phyloP scores from a whole-genome alignment of 2,113 vertebrate species.

The Origma solitaria region DNA sequence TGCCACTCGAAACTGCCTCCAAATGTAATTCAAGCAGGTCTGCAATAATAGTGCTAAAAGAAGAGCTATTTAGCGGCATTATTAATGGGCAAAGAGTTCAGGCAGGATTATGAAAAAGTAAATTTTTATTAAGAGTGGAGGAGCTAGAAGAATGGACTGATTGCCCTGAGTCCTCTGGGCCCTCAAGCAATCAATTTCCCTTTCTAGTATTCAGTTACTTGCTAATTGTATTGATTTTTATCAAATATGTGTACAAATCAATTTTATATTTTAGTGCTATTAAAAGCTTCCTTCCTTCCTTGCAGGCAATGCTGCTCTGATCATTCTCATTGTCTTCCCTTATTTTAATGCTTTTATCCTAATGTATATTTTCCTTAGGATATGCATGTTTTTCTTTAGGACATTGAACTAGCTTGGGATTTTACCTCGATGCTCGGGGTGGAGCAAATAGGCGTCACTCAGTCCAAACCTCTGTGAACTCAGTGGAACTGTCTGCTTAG shows the following conservation, averaged over 20 bases:
- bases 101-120: slow-evolving; percentile 70
- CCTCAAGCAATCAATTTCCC: slow-evolving; percentile 49
- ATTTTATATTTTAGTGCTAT: slow-evolving; percentile 57
- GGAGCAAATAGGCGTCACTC: background rate
- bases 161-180: slow-evolving; percentile 56
- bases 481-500: background rate
- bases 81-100: slow-evolving; percentile 67
- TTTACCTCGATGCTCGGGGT: background rate
- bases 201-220: slow-evolving; percentile 52
- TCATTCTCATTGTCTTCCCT: background rate
- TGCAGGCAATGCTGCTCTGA: background rate
- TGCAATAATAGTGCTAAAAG: slow-evolving; percentile 60
- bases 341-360: slow-evolving; percentile 31
- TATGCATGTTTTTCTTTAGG: background rate
- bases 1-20: slow-evolving; percentile 35
- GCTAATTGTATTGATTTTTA: slow-evolving; percentile 68
- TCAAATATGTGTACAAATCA: slow-evolving; percentile 65
- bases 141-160: slow-evolving; percentile 65
- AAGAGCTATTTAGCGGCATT: slow-evolving; percentile 56
- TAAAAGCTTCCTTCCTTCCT: slow-evolving; percentile 56
- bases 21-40: slow-evolving; percentile 57
- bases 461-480: background rate
- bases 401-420: background rate
- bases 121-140: slow-evolving; percentile 69
- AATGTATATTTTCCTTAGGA: background rate